Conservation (phyloP, 2,888 invertebrate species). For the Leptopilina syphax region DNA sequence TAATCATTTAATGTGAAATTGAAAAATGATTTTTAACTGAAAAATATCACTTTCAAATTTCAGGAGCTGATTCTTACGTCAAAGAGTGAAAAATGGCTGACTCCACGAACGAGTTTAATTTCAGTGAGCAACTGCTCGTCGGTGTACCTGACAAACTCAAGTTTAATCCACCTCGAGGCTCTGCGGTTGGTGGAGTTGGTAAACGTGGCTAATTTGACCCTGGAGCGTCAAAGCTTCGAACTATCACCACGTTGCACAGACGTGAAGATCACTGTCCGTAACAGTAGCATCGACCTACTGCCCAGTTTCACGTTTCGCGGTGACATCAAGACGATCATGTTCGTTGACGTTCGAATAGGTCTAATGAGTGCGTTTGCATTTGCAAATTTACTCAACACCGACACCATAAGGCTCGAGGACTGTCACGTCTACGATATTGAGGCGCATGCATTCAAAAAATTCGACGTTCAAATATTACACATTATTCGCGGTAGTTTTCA, state of each 20-base stretch:
- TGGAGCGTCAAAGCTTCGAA: slow-evolving; percentile 77
- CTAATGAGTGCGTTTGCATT: slow-evolving; percentile 85
- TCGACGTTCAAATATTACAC: slow-evolving; percentile 83
- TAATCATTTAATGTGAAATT: no score
- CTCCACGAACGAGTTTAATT: slow-evolving; percentile 80
- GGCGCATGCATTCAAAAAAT: slow-evolving; percentile 88
- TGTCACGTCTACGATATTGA: slow-evolving; percentile 82
- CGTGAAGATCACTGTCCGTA: slow-evolving; percentile 75
- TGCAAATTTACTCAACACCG: slow-evolving; percentile 83
- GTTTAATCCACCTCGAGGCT: slow-evolving; percentile 81
- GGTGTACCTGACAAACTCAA: slow-evolving; percentile 68
- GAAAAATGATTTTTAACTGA: slow-evolving; percentile 28
- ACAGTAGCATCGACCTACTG: slow-evolving; percentile 76
- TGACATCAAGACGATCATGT: slow-evolving; percentile 83
- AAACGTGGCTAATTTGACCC: slow-evolving; percentile 81
- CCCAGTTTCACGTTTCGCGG: slow-evolving; percentile 83
- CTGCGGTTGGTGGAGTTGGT: slow-evolving; percentile 82
- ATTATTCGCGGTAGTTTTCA: slow-evolving; percentile 81
- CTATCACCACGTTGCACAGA: slow-evolving; percentile 64
- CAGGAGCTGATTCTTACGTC: slow-evolving; percentile 82
- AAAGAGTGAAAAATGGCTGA: slow-evolving; percentile 79
- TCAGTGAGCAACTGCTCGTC: slow-evolving; percentile 82
- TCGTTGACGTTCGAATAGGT: slow-evolving; percentile 81
- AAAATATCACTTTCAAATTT: slow-evolving; percentile 49
- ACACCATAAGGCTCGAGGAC: slow-evolving; percentile 82